A percentile compares a stretch with the other conserved stretches of the same genome.
Evolutionary conservation across 2,888 invertebrate species (phyloP).

Genomic region (Dione juno): DNA sequence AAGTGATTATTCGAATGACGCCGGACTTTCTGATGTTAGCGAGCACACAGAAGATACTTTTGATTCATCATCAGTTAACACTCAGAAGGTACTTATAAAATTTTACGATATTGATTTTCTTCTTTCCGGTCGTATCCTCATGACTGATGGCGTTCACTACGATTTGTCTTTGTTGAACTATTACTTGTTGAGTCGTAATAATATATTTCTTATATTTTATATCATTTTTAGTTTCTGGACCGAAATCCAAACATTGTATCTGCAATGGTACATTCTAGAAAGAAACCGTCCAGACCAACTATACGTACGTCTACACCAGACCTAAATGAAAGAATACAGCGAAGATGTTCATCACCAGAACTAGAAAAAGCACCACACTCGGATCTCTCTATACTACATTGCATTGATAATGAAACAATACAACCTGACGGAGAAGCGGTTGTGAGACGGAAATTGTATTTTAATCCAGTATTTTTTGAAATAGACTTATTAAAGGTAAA

Average conservation of each 20-base stretch:
- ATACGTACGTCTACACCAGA: slow-evolving; percentile 63
- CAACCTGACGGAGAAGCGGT: slow-evolving; percentile 69
- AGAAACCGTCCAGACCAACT: slow-evolving; percentile 67
- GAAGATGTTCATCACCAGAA: slow-evolving; percentile 74
- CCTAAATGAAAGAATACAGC: slow-evolving; percentile 64
- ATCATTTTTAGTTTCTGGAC: slow-evolving; percentile 67
- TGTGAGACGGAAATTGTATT: slow-evolving; percentile 90
- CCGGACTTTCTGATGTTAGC: slow-evolving; percentile 71
- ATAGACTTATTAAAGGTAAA: slow-evolving; percentile 90
- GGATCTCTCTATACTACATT: slow-evolving; percentile 77
- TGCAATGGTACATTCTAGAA: slow-evolving; percentile 75
- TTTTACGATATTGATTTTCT: not conserved
- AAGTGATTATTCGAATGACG: slow-evolving; percentile 66
- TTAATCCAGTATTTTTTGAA: slow-evolving; percentile 96
- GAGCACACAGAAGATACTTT: slow-evolving; percentile 71
- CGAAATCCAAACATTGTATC: slow-evolving; percentile 69
- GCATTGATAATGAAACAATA: slow-evolving; percentile 61
- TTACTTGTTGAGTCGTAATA: not conserved
- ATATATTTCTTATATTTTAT: not conserved
- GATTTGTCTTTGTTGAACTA: not conserved
- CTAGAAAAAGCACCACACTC: slow-evolving; percentile 78
- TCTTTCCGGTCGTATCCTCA: too few species aligned
- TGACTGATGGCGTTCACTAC: too few species aligned
- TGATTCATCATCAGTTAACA: slow-evolving; percentile 64
- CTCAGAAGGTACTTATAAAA: slow-evolving; percentile 63